Evolutionary conservation across 2,113 vertebrate species (phyloP).

Genomic region (Sardina pilchardus): DNA sequence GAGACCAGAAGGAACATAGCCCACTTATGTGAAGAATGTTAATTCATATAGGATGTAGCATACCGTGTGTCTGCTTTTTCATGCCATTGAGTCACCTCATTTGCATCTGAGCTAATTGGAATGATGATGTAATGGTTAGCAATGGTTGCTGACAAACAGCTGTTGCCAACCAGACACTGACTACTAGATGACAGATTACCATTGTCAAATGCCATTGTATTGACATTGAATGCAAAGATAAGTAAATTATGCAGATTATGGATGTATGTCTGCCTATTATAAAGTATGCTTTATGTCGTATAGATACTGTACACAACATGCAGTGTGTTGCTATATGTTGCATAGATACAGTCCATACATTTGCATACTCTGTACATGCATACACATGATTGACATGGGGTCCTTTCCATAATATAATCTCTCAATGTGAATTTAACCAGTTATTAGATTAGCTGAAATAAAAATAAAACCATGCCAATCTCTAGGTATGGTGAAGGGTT

Average conservation of each 20-base stretch:
- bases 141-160: conserved; percentile 52
- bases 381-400: too few species aligned
- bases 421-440: too few species aligned
- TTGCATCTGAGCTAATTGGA: conserved; percentile 55
- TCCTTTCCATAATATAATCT: too few species aligned
- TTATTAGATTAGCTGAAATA: too few species aligned
- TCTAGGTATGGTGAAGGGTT: too few species aligned
- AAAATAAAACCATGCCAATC: too few species aligned
- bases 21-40: background rate
- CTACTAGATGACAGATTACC: background rate
- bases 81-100: conserved; percentile 26
- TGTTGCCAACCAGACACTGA: conserved; percentile 25
- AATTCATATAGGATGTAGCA: background rate
- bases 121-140: conserved; percentile 71
- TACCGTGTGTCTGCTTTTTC: conserved; percentile 1
- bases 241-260: background rate
- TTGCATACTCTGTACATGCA: too few species aligned
- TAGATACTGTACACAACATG: too few species aligned
- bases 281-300: too few species aligned
- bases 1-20: background rate
- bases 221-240: conserved; percentile 28
- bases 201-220: background rate
- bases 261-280: too few species aligned
- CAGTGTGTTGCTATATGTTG: too few species aligned
- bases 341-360: too few species aligned